These are phyloP conservation scores for Acrocephalus kingi DNA, from an alignment of 2,113 vertebrate genomes.

Conservation along the genomic window DNA sequence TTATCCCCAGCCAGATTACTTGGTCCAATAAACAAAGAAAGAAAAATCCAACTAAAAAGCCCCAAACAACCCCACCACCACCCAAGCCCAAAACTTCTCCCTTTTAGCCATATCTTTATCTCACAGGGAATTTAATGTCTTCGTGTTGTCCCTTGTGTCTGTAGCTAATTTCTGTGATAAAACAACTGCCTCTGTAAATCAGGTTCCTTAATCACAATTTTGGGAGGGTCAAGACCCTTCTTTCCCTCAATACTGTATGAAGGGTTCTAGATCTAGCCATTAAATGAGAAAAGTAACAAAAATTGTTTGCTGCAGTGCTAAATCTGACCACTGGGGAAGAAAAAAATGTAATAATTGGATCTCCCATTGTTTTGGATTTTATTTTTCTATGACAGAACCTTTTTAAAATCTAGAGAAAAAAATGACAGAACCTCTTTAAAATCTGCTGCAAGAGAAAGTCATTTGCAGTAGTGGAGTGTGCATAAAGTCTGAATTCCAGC, in stretches of 20 bases:
- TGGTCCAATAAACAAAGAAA: not conserved
- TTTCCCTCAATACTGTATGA: not conserved
- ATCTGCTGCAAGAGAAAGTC: not conserved
- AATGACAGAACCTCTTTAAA: not conserved
- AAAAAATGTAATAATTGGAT: not conserved
- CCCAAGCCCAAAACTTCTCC: not conserved
- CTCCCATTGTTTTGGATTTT: not conserved
- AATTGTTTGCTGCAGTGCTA: not conserved
- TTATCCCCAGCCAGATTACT: not conserved
- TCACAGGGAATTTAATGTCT: not conserved
- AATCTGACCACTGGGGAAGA: not conserved
- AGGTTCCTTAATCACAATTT: not conserved
- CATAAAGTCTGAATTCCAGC: not conserved
- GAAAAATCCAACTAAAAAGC: accelerated
- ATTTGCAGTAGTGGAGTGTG: not conserved
- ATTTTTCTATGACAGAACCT: not conserved
- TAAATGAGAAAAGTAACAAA: not conserved
- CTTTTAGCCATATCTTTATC: not conserved
- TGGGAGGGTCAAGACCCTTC: not conserved
- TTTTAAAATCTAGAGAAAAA: not conserved
- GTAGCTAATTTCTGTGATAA: not conserved
- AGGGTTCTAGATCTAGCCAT: not conserved
- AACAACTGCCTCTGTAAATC: not conserved
- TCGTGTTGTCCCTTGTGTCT: not conserved
- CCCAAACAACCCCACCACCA: accelerated